Evolutionary conservation across 2,113 vertebrate species (phyloP).

Genomic region (Dendropsophus ebraccatus): DNA sequence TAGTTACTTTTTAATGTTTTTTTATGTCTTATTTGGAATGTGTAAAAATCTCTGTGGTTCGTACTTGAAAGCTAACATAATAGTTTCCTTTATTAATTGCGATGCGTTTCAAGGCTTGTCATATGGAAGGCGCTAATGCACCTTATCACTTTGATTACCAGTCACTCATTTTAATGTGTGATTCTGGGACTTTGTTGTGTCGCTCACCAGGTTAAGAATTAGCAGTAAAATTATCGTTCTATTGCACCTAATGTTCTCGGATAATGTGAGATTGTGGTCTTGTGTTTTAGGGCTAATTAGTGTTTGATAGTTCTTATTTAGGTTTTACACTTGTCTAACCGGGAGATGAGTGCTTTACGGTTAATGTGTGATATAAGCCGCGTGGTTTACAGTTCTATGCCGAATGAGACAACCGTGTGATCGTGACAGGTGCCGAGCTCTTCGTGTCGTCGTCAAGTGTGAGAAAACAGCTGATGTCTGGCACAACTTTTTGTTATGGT

Average conservation of each 20-base stretch:
- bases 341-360: background rate
- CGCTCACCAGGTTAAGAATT: conserved; percentile 19
- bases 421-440: conserved; percentile 1
- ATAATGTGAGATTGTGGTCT: conserved; percentile 30
- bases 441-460: conserved; percentile 1
- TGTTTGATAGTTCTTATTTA: conserved; percentile 34
- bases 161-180: conserved; percentile 34
- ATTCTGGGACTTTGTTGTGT: conserved; percentile 16
- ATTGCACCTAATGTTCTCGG: conserved; percentile 15
- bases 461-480: background rate
- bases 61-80: background rate
- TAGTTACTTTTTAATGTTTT: background rate
- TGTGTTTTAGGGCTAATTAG: conserved; percentile 39
- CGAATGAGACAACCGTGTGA: conserved; percentile 38
- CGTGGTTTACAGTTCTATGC: background rate
- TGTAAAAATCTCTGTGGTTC: background rate
- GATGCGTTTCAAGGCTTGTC: background rate
- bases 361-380: conserved; percentile 43
- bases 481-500: background rate
- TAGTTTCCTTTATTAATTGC: background rate
- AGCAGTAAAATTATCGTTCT: conserved; percentile 1
- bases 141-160: conserved; percentile 14
- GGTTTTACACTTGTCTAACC: conserved; percentile 41
- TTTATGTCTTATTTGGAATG: background rate
- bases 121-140: conserved; percentile 5